phyloP scores from a whole-genome alignment of 2,113 vertebrate species.

The Ramphastos sulfuratus region DNA sequence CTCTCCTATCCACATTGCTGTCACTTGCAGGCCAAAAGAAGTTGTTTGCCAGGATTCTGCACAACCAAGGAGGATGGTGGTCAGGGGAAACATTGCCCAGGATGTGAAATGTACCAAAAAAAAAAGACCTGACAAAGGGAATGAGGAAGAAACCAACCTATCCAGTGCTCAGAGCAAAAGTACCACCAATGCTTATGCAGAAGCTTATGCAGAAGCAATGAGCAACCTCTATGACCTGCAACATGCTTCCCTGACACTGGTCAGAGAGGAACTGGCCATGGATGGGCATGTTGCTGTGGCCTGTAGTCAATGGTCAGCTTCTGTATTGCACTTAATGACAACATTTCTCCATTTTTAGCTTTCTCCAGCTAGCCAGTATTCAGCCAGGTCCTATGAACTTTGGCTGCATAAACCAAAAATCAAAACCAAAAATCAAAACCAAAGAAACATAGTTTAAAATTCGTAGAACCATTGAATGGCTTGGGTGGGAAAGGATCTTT shows the following conservation, averaged over 20 bases:
- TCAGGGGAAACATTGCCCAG: fast-evolving
- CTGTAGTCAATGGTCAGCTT: fast-evolving
- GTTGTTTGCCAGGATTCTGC: fast-evolving
- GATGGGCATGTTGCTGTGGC: neutral
- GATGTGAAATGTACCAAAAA: fast-evolving
- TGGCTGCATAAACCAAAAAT: neutral
- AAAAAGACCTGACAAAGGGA: neutral
- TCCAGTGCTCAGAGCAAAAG: neutral
- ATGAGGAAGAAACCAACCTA: neutral
- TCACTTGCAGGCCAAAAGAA: neutral
- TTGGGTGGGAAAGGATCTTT: no score
- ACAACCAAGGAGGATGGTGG: neutral
- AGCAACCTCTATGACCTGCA: fast-evolving
- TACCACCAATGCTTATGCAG: neutral
- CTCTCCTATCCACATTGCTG: fast-evolving
- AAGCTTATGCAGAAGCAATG: neutral
- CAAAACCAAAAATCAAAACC: constrained; percentile 43
- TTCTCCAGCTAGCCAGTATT: neutral
- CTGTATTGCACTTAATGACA: fast-evolving
- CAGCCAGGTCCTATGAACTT: neutral
- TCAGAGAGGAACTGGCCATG: fast-evolving
- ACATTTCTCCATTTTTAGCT: neutral
- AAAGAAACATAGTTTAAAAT: neutral
- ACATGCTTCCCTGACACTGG: neutral
- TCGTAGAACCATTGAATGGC: no score